Base-by-base conservation (phyloP, 2,888 invertebrate genomes). In the Azorinus chamasolen region DNA sequence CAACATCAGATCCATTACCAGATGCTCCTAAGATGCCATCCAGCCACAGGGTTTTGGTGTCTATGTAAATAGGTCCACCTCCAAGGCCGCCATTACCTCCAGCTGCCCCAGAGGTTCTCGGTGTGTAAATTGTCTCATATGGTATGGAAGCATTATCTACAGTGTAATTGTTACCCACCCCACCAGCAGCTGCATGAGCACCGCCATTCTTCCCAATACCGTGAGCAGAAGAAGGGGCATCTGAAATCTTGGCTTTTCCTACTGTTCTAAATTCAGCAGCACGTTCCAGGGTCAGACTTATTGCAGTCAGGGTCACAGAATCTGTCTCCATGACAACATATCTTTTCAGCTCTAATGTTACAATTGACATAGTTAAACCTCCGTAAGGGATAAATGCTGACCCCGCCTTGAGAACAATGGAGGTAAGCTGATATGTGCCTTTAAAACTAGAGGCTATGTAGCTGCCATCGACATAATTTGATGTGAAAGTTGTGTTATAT, bases 121-220 rank as follows among this genome's bases (percentile, higher is more conserved):
- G 85, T 14, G 48, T 51, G 57, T 89, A 88, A 22, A 89, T 81
- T 1, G 87, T 83, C 20, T 88, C 89, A 74, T 79, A 89, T 6
- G 87, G 83, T 24, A 50, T 45, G 12, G 87, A 72, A 1, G 86
- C 87, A 50, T 72, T 41, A 14, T 50, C 53, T 0, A 76, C 22
- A 14, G 53, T 62, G 25, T 50, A 55, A 5, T 45, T 46, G 12
- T 63, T 50, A 6, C 86, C 84, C 4, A 89, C 85, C 3, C 89
- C 89, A 4, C 89, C 89, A 46, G 72, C 79, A 48, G 85, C 82
- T 27, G 87, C 84, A 72, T 84, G 84, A 8, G 83, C 83, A 6
- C 87, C 87, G 27, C 89, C 87, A 61, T 83, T 83, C 25, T 43
- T 77, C 32, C 43, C 46, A 1, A 39, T 59, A 8, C 83, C 88